Evolutionary conservation across 2,888 invertebrate species (phyloP), one percentile per base, ranked within the genome.

Genomic region (Scaeva pyrastri): DNA sequence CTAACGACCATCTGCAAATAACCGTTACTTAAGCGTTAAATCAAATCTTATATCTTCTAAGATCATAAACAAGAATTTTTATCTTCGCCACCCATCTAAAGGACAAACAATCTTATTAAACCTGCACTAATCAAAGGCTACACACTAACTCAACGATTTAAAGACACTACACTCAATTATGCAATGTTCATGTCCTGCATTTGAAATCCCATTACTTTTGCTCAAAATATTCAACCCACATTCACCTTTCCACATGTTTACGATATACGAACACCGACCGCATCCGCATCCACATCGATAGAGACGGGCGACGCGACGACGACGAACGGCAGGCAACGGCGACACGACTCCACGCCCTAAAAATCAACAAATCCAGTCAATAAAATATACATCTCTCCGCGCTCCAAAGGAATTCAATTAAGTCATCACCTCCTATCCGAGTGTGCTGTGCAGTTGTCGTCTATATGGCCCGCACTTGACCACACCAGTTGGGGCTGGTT

Each of bases 391-490:
- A 31, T 31, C 60, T 64, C 48, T 36, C 39, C 71, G 60, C 50
- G 45, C 73, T 70, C 26, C 31, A 66, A 68, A 82, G 74, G 77
- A 86, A 86, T 86, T 86, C 81, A 86, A 86, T 86, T 86, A 78
- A 86, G 86, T 86, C 86, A 82, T 86, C 86, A 86, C 82, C 82
- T 73, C 77, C 82, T 73, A 55, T 81, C 48, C 72, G 64, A 31
- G 31, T 56, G 77, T n/a, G n/a, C n/a, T n/a, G n/a, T n/a, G n/a
- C n/a, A n/a, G n/a, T 77, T 66, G 26, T 52, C 16, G 31, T 19
- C 26, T 58, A 56, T 26, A 50, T n/a, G n/a, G 73, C 68, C 74
- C 75, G 31, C 31, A 73, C 85, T 73, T 85, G 85, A 77, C 85
- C 81, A 77, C 60, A 76, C 56, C 56, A 56, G 36, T 56, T 56